Evolutionary conservation across 1,140 invertebrate species (phyloP), one percentile per base, ranked within the genome.

Genomic region (Euura saliciscinereae): DNA sequence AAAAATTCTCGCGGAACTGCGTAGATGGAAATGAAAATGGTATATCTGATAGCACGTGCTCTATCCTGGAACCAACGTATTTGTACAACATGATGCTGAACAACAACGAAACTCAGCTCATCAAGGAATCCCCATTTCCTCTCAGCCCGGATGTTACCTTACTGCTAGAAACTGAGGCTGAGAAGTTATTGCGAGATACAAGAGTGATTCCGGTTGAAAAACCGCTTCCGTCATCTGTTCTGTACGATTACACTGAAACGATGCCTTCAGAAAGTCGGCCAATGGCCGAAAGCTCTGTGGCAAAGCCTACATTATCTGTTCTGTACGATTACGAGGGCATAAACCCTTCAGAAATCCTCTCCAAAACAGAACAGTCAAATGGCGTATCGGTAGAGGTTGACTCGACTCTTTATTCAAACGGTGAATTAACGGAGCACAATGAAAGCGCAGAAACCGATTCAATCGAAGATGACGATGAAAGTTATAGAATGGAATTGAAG

Each of bases 401-500:
- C 13, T 59, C 8, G 10, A 59, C 51, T 59, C 8, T 59, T n/a
- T 11, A n/a, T 59, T 59, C 51, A 59, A 59, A 59, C 51, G 8
- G 13, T 59, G 13, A 11, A 59, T 11, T 59, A 3, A 59, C 51
- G 13, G 51, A 59, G 8, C 13, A 79, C 45, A 78, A 75, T 4
- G 79, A 76, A 68, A 70, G 43, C 45, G 46, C 43, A 28, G 43
- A 70, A 45, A 78, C 68, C 74, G 71, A 70, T 6, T 59, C 74
- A 7, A 76, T 77, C n/a, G 79, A 80, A 11, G 78, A 81, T 11
- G 81, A 85, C 3, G 82, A 84, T 45, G 78, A 78, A 28, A 87
- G 84, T 73, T 86, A 87, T 59, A 80, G 71, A 44, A 83, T 80
- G 2, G 83, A 84, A 75, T 68, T 85, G 3, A 78, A 84, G n/a